Conservation (phyloP, 2,113 vertebrate species). For the Progne subis region DNA sequence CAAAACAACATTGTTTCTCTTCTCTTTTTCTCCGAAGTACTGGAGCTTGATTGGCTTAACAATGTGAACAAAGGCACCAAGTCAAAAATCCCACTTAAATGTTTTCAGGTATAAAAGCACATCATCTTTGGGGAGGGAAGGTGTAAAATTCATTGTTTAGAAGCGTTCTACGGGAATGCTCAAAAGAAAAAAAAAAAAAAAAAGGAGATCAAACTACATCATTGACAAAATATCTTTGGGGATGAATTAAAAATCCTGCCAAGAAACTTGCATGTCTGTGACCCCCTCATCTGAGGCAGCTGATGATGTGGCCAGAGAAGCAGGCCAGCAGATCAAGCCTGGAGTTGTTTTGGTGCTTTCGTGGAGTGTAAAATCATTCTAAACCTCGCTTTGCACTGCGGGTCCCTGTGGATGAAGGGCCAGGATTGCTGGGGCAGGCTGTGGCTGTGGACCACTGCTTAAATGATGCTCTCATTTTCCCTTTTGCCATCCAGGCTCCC, state of each 20-base stretch:
- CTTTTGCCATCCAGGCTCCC: neutral
- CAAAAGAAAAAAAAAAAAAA: neutral
- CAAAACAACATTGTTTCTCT: conserved; percentile 61
- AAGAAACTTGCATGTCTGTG: neutral
- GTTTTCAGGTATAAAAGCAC: conserved; percentile 44
- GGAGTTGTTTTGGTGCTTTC: neutral
- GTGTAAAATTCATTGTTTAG: conserved; percentile 38
- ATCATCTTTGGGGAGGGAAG: conserved; percentile 23
- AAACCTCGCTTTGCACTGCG: neutral
- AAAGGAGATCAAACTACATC: rapidly evolving
- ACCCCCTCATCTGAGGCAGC: neutral
- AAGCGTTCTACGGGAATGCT: neutral
- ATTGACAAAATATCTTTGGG: neutral
- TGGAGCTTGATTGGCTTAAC: conserved; percentile 12
- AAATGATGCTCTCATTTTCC: neutral
- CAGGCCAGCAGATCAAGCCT: neutral
- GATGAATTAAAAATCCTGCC: neutral
- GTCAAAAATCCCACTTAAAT: conserved; percentile 45
- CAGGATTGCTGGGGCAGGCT: neutral
- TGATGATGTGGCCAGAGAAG: neutral
- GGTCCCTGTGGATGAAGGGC: neutral
- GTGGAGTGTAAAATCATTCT: neutral
- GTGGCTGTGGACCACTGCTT: neutral
- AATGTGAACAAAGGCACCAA: neutral
- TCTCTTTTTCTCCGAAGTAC: conserved; percentile 43